Percentiles rank a stretch among this genome's conserved stretches.
Conservation (phyloP, 2,888 invertebrate genomes). For the Aleiodes testaceus region DNA sequence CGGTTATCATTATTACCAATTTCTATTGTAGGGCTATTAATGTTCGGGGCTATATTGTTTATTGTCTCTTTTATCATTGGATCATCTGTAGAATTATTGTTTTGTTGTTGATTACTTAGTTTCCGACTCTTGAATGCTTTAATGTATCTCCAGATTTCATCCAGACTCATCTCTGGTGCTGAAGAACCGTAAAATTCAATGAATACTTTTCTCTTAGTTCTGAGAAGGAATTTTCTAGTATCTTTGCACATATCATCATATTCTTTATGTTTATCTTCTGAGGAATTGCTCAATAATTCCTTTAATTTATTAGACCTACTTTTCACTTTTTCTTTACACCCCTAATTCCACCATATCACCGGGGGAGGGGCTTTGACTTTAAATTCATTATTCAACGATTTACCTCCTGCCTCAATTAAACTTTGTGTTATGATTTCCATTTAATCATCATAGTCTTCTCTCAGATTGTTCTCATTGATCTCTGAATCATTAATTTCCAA, state of each 20-base stretch:
- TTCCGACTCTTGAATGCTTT: slow-evolving; percentile 7
- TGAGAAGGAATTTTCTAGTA: not conserved
- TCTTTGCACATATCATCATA: not conserved
- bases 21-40: not conserved
- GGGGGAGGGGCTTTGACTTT: not conserved
- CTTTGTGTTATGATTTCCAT: not conserved
- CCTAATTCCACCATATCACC: not conserved
- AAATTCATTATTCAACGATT: not conserved
- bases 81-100: not conserved
- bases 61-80: not conserved
- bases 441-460: not conserved
- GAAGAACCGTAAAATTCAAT: not conserved
- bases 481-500: not conserved
- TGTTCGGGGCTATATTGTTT: not conserved
- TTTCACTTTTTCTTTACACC: not conserved
- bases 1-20: no score
- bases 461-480: not conserved
- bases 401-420: not conserved
- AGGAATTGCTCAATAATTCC: not conserved
- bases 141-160: not conserved
- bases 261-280: not conserved
- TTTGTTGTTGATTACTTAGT: not conserved
- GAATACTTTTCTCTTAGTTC: not conserved
- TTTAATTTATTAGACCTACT: not conserved
- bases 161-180: not conserved